Evolutionary conservation across 2,888 invertebrate genomes (phyloP), one percentile per base, ranked within the genome.

Genomic region (Caenorhabditis sp.): DNA sequence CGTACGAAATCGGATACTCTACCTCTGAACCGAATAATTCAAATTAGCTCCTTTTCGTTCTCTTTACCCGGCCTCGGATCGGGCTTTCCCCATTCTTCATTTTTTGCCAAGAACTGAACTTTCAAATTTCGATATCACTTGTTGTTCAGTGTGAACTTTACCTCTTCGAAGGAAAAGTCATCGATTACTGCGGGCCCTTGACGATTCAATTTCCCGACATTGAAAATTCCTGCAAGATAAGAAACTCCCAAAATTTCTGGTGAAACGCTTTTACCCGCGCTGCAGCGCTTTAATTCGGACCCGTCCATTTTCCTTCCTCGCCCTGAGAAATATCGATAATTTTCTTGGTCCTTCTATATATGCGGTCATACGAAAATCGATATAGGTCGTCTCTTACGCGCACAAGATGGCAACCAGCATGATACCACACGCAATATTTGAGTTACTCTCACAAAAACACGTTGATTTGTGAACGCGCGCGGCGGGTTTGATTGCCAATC

Each of bases 21-120:
- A 26, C 8, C 44, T 40, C 72, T 72, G 58, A 40, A 71, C 47
- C n/a, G n/a, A n/a, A n/a, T n/a, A n/a, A n/a, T n/a, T n/a, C n/a
- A 13, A 24, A 4, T 2, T 22, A 8, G 32, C 1, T 24, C 20
- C 26, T 37, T 13, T 9, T 26, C 9, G 20, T 32, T 22, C 47
- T 37, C 37, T 22, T 35, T 35, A 74, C 74, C 28, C 50, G 35
- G 51, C 51, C 74, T 65, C 13, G 74, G 51, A 2, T 47, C 28
- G 1, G 51, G 40, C 1, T 2, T 24, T 15, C 51, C 67, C 74
- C 74, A 74, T 2, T 40, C 22, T 18, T 51, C 15, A 6, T 58
- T 58, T 15, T 22, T 32, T n/a, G 24, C 28, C 1, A 58, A 37
- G 28, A 67, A 47, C 74, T 74, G 58, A 58, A 32, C 13, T 15